Conservation (phyloP, 2,797 vertebrate species). For the Catharus ustulatus region DNA sequence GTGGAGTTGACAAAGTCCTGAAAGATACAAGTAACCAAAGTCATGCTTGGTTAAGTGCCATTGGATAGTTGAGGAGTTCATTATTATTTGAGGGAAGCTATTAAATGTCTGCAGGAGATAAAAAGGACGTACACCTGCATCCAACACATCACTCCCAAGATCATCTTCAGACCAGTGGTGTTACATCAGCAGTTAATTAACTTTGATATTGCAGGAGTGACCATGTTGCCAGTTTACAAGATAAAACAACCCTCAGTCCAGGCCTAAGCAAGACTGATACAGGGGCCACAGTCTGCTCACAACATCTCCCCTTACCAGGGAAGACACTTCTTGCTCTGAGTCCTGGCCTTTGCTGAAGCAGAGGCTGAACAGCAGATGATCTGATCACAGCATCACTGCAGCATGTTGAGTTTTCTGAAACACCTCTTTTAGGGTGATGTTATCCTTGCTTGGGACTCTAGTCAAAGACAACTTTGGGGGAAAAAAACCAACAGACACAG, state of each 20-base stretch:
- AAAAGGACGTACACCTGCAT: background rate
- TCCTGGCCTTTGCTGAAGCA: background rate
- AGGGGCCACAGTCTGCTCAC: background rate
- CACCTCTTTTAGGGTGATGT: background rate
- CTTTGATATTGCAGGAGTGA: background rate
- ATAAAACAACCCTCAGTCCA: background rate
- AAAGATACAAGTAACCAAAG: conserved; percentile 19
- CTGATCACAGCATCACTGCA: background rate
- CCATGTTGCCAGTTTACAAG: background rate
- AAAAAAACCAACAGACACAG: rapidly evolving
- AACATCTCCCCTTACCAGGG: background rate
- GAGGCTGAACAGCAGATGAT: background rate
- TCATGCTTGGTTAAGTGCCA: background rate
- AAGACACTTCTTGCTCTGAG: background rate
- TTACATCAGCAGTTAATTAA: background rate
- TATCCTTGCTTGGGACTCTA: background rate
- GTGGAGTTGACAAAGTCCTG: conserved; percentile 80
- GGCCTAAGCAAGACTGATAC: background rate
- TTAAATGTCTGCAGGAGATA: background rate
- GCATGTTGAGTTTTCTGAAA: background rate
- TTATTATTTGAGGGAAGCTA: background rate
- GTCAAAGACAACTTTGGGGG: background rate
- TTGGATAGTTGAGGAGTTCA: rapidly evolving
- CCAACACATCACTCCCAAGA: background rate
- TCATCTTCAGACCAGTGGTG: background rate